Base-by-base conservation (phyloP, 1,140 invertebrate species). In the Geopemphigus sp. region DNA sequence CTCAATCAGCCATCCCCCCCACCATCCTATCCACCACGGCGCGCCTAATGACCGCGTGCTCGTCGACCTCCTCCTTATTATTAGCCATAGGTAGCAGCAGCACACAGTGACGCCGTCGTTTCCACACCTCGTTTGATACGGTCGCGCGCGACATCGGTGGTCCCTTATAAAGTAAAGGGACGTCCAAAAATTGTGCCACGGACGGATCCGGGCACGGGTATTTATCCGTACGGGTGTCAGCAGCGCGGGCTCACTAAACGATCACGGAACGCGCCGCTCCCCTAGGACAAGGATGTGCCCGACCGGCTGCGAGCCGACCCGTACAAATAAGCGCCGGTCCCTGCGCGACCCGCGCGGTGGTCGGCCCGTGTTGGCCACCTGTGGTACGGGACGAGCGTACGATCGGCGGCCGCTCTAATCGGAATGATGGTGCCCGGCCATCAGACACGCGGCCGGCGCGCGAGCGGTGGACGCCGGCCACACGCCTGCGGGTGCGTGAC, bases 111-210 rank as follows among this genome's bases (percentile, higher is more conserved):
- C n/a, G n/a, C n/a, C n/a, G n/a, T n/a, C n/a, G n/a, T n/a, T n/a
- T n/a, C n/a, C n/a, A n/a, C n/a, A n/a, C n/a, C n/a, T n/a, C n/a
- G n/a, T n/a, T n/a, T 39, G 32, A 39, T 4, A 39, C 32, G 32
- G 32, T 4, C 32, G 32, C 3, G 32, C 3, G 3, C 32, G 32
- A 39, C 32, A 8, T 4, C 32, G 12, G 47, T 59, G 74, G 74
- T 78, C 74, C 74, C 74, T 78, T 78, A 39, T 78, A 26, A 78
- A 78, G 74, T 78, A 78, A 78, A 78, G 74, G 74, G 74, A 78
- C 74, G 74, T 78, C 74, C 74, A 78, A 78, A 78, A 78, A 78
- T 78, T 78, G 74, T 63, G 74, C 74, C 17, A n/a, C 8, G 15
- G 39, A 68, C 66, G 6, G 5, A 57, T 5, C 57, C 24, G 74